Evolutionary conservation across 2,797 vertebrate species (phyloP), one percentile per base, ranked within the genome.

Genomic region (Pseudomugil gertrudae): DNA sequence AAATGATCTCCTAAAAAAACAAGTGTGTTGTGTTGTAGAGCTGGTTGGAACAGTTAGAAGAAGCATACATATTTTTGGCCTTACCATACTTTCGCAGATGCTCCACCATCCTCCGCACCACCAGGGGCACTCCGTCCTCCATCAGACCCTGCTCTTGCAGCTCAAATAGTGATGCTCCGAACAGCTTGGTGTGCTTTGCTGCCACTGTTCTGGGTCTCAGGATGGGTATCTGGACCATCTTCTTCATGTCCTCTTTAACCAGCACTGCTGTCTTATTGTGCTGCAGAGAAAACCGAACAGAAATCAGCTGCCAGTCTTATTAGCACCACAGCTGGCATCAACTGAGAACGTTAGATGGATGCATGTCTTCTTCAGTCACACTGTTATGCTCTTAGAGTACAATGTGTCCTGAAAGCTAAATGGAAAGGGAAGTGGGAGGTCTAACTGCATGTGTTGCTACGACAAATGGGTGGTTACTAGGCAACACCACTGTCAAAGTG

Each of bases 231-330:
- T 92, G 89, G 2, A 93, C 94, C 81, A 96, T 94, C 92, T 91
- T 96, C 89, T 96, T 96, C 95, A 98, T 94, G 87, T 97, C 96
- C 87, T 97, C 95, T 81, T 93, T 96, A 69, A 98, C 93, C 84
- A 88, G 93, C 76, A 95, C 94, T 0, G 95, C 90, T 0, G 95
- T 83, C 83, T 93, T 95, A 89, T 93, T 95, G 92, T 96, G 96
- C 96, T 98, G 94, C 68, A 93, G 86, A 76, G 76, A 91, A 59
- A 91, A 75, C 66, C 91, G 87, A 81, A 63, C 51, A 87, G 63
- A 82, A 90, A 69, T 95, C 87, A 89, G 80, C 77, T 69, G 83
- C 57, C 3, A 83, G 78, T n/a, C 90, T 84, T 32, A 13, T 2
- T 4, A 57, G 15, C 51, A 58, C 63, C 56, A 65, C 57, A 52